These are phyloP conservation scores for Erannis defoliaria DNA, from an alignment of 2,888 invertebrate species.

Conservation along the genomic window DNA sequence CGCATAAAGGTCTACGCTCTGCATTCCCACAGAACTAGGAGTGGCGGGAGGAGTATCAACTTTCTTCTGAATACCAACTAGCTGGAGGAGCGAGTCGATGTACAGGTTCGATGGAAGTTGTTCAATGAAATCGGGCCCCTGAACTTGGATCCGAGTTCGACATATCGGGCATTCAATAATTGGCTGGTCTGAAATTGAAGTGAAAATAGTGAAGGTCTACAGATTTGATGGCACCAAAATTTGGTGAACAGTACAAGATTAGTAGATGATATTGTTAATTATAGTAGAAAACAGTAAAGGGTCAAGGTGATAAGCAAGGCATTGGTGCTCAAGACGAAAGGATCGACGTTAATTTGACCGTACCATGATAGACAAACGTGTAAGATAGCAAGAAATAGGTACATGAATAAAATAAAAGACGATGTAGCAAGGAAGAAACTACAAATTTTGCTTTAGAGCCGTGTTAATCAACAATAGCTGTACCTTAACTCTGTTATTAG, in stretches of 20 bases:
- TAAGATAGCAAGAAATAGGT: no score
- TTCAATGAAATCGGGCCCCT: conserved; percentile 81
- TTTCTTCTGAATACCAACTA: conserved; percentile 70
- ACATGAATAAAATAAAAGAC: no score
- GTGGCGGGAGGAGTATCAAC: conserved; percentile 58
- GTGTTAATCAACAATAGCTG: no score
- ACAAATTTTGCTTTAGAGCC: background rate
- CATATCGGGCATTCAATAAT: conserved; percentile 87
- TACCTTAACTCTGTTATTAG: background rate
- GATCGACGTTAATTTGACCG: no score
- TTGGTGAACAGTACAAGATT: background rate
- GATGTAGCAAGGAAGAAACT: no score
- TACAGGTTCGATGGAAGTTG: conserved; percentile 89
- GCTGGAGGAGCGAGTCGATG: conserved; percentile 87
- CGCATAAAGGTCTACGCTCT: conserved; percentile 71
- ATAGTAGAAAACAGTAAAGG: background rate
- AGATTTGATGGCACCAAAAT: background rate
- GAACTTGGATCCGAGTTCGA: conserved; percentile 75
- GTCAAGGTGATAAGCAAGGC: no score
- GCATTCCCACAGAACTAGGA: conserved; percentile 50
- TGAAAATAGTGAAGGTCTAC: background rate
- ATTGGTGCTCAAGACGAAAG: no score
- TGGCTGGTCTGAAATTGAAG: conserved; percentile 63
- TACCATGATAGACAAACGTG: no score
- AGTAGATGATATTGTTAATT: background rate